Base-by-base conservation (phyloP, 1,140 invertebrate genomes). In the Triops longicaudatus region DNA sequence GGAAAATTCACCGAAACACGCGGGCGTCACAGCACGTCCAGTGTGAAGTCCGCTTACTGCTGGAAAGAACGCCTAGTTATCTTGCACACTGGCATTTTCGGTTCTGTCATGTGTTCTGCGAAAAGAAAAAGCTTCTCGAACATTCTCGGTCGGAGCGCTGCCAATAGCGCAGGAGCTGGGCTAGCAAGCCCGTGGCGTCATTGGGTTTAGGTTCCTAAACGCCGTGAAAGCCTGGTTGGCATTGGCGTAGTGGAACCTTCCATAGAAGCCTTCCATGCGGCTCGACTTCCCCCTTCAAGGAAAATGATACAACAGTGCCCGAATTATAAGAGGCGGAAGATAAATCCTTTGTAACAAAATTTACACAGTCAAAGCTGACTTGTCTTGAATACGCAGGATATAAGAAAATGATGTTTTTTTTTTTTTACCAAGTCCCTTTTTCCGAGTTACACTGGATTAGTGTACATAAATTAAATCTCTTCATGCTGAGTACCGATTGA, bases 21-120 rank as follows among this genome's bases (percentile, higher is more conserved):
- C 50, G 50, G 50, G 50, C 22, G 14, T 22, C 50, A 63, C 50
- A 63, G 50, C 50, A 63, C 50, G 50, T 63, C 50, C 50, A 63
- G 50, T 63, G 50, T n/a, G 50, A 63, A 63, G 50, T 22, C 50
- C 50, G 50, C 17, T 63, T 63, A 63, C 50, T 63, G 50, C 50
- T 14, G 50, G 50, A 63, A 63, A 63, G 50, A 63, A 63, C 50
- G 50, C 14, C 11, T 11, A 7, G 17, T 63, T 14, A 14, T 9
- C 50, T 17, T 63, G 10, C 5, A 10, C 10, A 63, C 10, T n/a
- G 22, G 17, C 6, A 17, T 63, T 63, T 22, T 63, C 50, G 50
- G 50, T 14, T 9, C 50, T 63, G 50, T 63, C 50, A 63, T 63
- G 14, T 63, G 50, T 63, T 63, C 22, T 14, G 6, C 6, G 22